Evolutionary conservation across 2,888 invertebrate genomes (phyloP), one percentile per base, ranked within the genome.

Genomic region (Plagodis pulveraria): DNA sequence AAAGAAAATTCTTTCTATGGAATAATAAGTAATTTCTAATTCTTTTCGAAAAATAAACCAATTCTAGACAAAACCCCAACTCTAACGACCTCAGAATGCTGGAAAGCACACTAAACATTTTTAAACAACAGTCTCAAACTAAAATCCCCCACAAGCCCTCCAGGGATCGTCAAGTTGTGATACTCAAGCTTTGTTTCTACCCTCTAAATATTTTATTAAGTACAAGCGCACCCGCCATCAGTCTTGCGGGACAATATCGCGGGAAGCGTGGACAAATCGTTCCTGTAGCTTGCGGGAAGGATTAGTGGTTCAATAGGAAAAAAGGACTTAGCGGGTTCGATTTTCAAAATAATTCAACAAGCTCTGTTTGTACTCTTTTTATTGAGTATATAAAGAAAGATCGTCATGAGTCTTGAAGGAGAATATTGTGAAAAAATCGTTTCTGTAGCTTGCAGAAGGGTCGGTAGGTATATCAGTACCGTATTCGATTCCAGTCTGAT

Each of bases 141-240:
- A 55, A 59, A 59, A 59, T 55, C 59, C 59, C 52, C 50, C 44
- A 33, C 48, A 44, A 38, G 43, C 49, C 66, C 62, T 38, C 53
- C 10, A 5, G 62, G 58, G 67, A 56, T 55, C 44, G 33, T n/a
- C 50, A 62, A 66, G 66, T 69, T 66, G 66, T 69, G 69, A 67
- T 67, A 69, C 69, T 56, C 65, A 72, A 73, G 66, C 73, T 66
- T 59, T 59, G 71, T 69, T 45, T 64, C 56, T 70, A 65, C 66
- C 72, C 57, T 63, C 76, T 84, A 78, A 82, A 87, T 87, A 87
- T 86, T 87, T 84, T 87, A 87, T 87, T 86, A 87, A 85, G 81
- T 78, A 77, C 74, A 70, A 70, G 70, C 69, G 66, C 12, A 11
- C 42, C 71, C 69, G 61, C 78, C 87, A 88, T 88, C 81, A 74